Conservation (phyloP, 2,888 invertebrate species). For the Melipona bicolor region DNA sequence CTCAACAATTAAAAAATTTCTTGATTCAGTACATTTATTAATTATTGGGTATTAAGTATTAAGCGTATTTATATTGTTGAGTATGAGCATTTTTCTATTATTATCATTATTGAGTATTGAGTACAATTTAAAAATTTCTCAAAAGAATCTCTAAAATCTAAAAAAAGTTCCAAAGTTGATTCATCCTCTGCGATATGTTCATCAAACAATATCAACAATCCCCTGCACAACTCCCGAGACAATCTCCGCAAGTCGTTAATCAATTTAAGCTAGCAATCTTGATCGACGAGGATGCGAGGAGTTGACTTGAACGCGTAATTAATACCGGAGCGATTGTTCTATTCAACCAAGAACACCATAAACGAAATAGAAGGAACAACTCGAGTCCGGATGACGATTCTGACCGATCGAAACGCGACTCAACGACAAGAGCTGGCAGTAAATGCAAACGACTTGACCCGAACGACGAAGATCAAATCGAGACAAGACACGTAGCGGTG, state of each 20-base stretch:
- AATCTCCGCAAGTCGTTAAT: constrained; percentile 38
- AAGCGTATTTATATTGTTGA: no score
- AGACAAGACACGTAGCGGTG: constrained; percentile 62
- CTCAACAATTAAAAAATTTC: no score
- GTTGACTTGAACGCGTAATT: constrained; percentile 43
- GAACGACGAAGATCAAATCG: constrained; percentile 43
- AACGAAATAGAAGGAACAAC: constrained; percentile 14
- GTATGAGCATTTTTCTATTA: no score
- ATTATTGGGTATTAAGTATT: no score
- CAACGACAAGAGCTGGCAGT: constrained; percentile 22
- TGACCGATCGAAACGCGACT: constrained; percentile 25
- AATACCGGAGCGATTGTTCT: constrained; percentile 11
- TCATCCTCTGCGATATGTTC: no score
- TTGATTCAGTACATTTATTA: no score
- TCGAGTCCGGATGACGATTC: constrained; percentile 36
- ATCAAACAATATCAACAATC: constrained; percentile 11
- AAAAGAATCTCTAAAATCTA: no score
- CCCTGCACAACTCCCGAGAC: not conserved
- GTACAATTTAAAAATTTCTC: no score
- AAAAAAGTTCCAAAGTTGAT: no score
- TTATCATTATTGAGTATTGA: no score
- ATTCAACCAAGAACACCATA: not conserved
- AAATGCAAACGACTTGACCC: constrained; percentile 68
- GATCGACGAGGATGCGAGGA: constrained; percentile 11
- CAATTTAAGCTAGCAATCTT: constrained; percentile 37